phyloP scores from a whole-genome alignment of 2,797 vertebrate genomes.

The Nothura maculosa region DNA sequence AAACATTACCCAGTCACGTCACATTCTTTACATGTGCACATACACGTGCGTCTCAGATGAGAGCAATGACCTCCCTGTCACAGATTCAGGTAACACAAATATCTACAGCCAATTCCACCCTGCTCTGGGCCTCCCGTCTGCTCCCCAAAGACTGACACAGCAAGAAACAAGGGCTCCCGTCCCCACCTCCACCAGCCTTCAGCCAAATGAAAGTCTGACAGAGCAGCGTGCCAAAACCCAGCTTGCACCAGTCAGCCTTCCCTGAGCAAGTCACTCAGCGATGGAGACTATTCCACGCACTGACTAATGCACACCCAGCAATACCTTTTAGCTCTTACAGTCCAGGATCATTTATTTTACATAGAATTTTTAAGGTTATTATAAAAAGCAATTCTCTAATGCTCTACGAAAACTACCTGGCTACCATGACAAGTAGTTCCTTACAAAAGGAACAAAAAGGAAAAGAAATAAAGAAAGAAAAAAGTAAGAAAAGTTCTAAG shows the following conservation, averaged over 20 bases:
- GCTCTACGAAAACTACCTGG: rapidly evolving
- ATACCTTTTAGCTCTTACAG: neutral
- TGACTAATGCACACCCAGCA: rapidly evolving
- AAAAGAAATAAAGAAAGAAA: neutral
- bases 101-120: neutral
- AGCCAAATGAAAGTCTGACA: neutral
- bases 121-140: neutral
- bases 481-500: neutral
- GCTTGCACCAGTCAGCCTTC: neutral
- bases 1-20: neutral
- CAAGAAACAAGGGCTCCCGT: neutral
- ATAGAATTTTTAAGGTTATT: neutral
- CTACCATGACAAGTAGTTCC: neutral
- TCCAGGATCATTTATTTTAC: neutral
- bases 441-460: neutral
- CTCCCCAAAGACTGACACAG: neutral
- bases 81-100: neutral
- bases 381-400: neutral
- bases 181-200: neutral
- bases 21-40: neutral
- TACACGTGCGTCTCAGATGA: neutral
- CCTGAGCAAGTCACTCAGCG: neutral
- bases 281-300: neutral
- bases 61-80: neutral
- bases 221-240: neutral